A percentile compares a stretch with the other conserved stretches of the same genome.
Conservation (phyloP, 2,888 invertebrate genomes). For the Mythimna ferrago region DNA sequence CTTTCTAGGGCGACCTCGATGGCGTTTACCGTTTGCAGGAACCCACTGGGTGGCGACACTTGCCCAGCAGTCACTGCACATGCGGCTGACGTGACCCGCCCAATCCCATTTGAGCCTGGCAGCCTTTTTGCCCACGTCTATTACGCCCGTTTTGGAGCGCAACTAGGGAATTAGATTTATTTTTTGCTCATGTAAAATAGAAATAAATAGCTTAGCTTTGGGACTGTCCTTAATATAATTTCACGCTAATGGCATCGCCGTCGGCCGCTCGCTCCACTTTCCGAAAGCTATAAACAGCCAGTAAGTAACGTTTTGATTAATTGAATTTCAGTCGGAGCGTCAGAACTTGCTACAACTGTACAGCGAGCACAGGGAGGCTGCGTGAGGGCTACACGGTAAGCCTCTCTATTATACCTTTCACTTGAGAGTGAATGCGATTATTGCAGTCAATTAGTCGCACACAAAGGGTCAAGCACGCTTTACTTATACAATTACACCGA, state of each 20-base stretch:
- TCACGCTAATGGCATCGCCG: conserved; percentile 19
- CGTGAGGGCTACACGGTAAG: neutral
- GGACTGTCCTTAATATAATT: conserved; percentile 18
- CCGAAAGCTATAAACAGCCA: conserved; percentile 11
- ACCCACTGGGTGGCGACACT: too few species aligned
- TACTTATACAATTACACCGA: conserved; percentile 32
- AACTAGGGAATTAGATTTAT: neutral
- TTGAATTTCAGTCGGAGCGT: conserved; percentile 26
- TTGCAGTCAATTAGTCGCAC: conserved; percentile 52
- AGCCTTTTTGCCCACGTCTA: too few species aligned
- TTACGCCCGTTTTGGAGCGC: too few species aligned
- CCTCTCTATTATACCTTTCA: neutral
- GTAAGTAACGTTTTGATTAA: conserved; percentile 45
- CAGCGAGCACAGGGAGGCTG: neutral
- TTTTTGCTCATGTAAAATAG: conserved; percentile 10
- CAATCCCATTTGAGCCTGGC: too few species aligned
- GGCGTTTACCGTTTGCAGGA: too few species aligned
- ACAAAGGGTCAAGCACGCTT: conserved; percentile 47
- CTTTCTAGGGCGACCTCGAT: too few species aligned
- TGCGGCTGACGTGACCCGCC: too few species aligned
- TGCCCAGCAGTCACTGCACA: too few species aligned
- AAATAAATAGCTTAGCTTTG: neutral
- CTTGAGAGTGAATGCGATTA: conserved; percentile 41
- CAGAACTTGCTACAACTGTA: conserved; percentile 8
- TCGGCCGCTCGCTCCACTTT: conserved; percentile 6